A percentile compares a stretch with the other conserved stretches of the same genome.
Conservation (phyloP, 1,140 invertebrate genomes). For the Panagrolaimus sp. region DNA sequence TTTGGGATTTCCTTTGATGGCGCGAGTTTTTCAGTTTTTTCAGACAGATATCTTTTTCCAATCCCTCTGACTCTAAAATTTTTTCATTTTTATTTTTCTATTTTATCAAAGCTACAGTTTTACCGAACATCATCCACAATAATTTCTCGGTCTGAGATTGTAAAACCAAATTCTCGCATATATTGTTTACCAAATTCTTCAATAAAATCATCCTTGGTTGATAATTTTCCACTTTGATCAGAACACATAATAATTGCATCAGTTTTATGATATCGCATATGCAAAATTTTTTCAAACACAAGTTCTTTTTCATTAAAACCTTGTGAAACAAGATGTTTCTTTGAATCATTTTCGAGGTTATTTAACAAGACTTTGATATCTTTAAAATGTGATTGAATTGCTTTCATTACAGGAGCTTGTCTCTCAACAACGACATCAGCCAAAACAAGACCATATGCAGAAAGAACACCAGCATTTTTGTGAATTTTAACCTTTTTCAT, state of each 20-base stretch:
- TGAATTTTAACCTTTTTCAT: slow-evolving; percentile 56
- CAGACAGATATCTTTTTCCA: slow-evolving; percentile 22
- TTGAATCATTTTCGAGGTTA: neutral
- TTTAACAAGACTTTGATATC: slow-evolving; percentile 20
- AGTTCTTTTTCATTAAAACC: slow-evolving; percentile 66
- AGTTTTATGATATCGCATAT: slow-evolving; percentile 84
- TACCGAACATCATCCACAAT: slow-evolving; percentile 83
- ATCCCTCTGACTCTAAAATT: slow-evolving; percentile 22
- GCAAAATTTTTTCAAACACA: slow-evolving; percentile 67
- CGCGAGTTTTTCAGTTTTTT: slow-evolving; percentile 13
- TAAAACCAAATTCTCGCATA: slow-evolving; percentile 89
- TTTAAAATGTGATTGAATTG: slow-evolving; percentile 15
- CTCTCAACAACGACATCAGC: slow-evolving; percentile 90
- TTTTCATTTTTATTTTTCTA: slow-evolving; percentile 15
- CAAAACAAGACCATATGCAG: slow-evolving; percentile 93
- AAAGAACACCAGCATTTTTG: slow-evolving; percentile 86
- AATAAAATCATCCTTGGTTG: slow-evolving; percentile 66
- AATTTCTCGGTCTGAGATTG: slow-evolving; percentile 72
- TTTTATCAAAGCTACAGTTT: slow-evolving; percentile 58
- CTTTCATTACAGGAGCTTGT: slow-evolving; percentile 35
- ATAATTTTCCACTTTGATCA: slow-evolving; percentile 28
- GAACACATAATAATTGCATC: slow-evolving; percentile 71
- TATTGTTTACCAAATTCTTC: slow-evolving; percentile 75
- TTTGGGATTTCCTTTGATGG: neutral
- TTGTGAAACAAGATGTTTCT: slow-evolving; percentile 61